These are phyloP conservation scores for Cyclophora albipunctata DNA, from an alignment of 2,888 invertebrate genomes.

Conservation along the genomic window DNA sequence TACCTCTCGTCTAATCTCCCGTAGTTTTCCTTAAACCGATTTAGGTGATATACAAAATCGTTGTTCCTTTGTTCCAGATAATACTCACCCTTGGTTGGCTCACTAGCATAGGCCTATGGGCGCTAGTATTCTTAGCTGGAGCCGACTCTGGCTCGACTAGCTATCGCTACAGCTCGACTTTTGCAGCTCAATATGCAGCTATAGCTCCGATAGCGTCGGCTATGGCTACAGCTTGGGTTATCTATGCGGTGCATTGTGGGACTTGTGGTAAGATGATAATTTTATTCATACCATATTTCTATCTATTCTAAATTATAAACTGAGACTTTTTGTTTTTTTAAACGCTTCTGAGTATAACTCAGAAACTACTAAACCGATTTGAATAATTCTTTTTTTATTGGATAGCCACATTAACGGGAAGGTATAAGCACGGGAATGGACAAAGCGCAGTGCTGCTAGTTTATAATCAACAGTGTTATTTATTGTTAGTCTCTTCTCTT, in stretches of 20 bases:
- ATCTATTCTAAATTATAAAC: neutral
- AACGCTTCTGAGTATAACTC: neutral
- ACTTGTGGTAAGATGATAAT: slow-evolving; percentile 62
- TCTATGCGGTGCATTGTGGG: slow-evolving; percentile 76
- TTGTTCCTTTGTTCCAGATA: slow-evolving; percentile 41
- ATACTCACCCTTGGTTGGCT: slow-evolving; percentile 73
- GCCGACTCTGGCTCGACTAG: slow-evolving; percentile 73
- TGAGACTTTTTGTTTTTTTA: slow-evolving; percentile 1
- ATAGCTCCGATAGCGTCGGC: slow-evolving; percentile 79
- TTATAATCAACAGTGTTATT: too few relatives aligned
- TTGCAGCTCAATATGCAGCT: slow-evolving; percentile 79
- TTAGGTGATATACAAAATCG: too few relatives aligned
- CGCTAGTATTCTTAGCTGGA: slow-evolving; percentile 77
- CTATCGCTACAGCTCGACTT: slow-evolving; percentile 75
- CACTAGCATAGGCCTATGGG: slow-evolving; percentile 51
- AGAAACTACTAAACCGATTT: too few relatives aligned
- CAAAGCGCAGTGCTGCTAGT: too few relatives aligned
- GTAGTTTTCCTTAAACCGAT: too few relatives aligned
- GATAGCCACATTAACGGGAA: too few relatives aligned
- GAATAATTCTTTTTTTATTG: too few relatives aligned
- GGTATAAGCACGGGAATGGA: too few relatives aligned
- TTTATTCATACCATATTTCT: neutral
- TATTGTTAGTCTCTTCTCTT: too few relatives aligned
- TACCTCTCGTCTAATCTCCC: too few relatives aligned
- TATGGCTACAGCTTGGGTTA: slow-evolving; percentile 77